Percentiles rank a stretch among this genome's conserved stretches.
Conservation (phyloP, 2,797 vertebrate genomes). For the Paramormyrops hopkinsi region DNA sequence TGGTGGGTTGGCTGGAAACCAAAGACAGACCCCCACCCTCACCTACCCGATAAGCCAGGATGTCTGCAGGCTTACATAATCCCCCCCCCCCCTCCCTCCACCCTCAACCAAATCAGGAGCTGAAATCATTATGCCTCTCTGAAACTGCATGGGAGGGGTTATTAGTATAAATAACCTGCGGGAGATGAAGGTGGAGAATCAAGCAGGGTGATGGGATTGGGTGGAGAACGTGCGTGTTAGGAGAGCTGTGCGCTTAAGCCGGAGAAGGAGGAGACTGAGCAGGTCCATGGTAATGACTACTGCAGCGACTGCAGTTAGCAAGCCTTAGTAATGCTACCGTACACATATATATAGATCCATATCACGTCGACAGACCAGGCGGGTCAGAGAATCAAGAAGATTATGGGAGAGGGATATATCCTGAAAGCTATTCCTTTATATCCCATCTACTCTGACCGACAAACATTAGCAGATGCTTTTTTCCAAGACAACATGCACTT, state of each 20-base stretch:
- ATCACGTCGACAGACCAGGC: not conserved
- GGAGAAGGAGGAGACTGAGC: not conserved
- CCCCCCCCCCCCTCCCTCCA: conserved; percentile 24
- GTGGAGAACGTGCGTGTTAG: not conserved
- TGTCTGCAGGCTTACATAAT: conserved; percentile 50
- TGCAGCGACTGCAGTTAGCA: not conserved
- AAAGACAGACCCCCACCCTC: conserved; percentile 2
- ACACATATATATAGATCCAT: not conserved
- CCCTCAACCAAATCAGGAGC: not conserved
- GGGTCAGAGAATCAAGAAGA: not conserved
- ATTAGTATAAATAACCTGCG: not conserved
- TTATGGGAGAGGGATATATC: not conserved
- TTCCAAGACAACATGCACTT: not conserved
- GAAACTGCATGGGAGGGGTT: not conserved
- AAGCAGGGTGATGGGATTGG: not conserved
- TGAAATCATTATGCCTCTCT: not conserved
- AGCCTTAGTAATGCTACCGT: not conserved
- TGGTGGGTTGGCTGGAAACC: conserved; percentile 42
- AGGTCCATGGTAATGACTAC: not conserved
- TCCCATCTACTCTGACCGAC: not conserved
- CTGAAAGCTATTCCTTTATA: not conserved
- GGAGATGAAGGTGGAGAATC: not conserved
- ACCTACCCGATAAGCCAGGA: conserved; percentile 34
- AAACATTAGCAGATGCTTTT: not conserved
- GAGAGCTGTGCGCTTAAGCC: not conserved